Conservation (phyloP, 2,113 vertebrate genomes). For the Eolophus roseicapilla region DNA sequence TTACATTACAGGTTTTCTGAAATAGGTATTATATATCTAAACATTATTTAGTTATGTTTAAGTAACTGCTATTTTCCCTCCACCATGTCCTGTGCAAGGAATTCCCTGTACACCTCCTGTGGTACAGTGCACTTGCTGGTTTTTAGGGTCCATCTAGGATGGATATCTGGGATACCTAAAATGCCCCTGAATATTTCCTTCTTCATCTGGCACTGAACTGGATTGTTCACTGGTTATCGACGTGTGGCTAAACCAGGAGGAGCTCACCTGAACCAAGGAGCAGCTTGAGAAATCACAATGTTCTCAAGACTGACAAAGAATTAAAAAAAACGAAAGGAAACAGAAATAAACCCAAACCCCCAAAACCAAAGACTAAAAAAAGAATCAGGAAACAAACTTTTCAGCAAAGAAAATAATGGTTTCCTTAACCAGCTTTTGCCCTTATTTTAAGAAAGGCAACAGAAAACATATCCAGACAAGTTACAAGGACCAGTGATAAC, state of each 20-base stretch:
- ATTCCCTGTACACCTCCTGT: background rate
- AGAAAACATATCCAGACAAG: background rate
- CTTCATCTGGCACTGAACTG: background rate
- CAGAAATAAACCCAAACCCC: background rate
- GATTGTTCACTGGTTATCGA: background rate
- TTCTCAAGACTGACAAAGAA: background rate
- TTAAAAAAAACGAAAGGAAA: background rate
- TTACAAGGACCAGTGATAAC: background rate
- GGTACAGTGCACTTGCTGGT: rapidly evolving
- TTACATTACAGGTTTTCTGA: background rate
- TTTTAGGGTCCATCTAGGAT: background rate
- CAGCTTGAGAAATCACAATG: background rate
- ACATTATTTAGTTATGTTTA: background rate
- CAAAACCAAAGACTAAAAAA: background rate
- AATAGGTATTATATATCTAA: background rate
- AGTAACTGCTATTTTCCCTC: background rate
- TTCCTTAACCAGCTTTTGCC: background rate
- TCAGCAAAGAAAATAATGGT: background rate
- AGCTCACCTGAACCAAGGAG: background rate
- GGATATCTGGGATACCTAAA: background rate
- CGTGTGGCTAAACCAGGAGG: background rate
- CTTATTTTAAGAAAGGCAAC: background rate
- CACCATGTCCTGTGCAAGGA: background rate
- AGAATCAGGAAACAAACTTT: background rate
- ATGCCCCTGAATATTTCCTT: background rate